Percentiles rank a stretch among this genome's conserved stretches.
phyloP scores from a whole-genome alignment of 2,113 vertebrate species.

The Globicephala melas region DNA sequence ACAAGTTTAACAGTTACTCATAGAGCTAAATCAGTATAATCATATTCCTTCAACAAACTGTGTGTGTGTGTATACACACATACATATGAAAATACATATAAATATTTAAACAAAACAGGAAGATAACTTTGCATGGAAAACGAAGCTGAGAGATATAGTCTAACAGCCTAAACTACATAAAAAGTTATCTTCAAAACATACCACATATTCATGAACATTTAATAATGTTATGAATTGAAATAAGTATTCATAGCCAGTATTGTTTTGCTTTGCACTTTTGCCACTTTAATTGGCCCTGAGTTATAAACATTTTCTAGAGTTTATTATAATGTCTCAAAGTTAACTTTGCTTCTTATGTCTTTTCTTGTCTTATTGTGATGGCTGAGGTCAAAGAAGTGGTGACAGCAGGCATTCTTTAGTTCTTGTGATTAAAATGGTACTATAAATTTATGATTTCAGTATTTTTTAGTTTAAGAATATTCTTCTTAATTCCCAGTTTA shows the following conservation, averaged over 20 bases:
- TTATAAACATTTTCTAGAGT: background rate
- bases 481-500: background rate
- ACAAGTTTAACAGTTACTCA: background rate
- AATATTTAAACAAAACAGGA: background rate
- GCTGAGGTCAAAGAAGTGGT: background rate
- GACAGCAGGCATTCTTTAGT: background rate
- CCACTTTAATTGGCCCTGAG: background rate
- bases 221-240: background rate
- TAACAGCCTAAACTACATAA: background rate
- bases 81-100: background rate
- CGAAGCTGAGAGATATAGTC: background rate
- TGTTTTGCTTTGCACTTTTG: background rate
- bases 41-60: background rate
- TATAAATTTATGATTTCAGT: background rate
- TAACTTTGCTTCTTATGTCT: background rate
- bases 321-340: background rate
- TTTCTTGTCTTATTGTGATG: background rate
- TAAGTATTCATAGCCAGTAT: background rate
- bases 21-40: background rate
- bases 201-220: background rate
- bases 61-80: background rate
- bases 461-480: background rate
- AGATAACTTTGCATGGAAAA: background rate
- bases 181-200: background rate
- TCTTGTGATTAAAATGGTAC: background rate